Evolutionary conservation across 2,797 vertebrate genomes (phyloP).

Genomic region (Oreortyx pictus): DNA sequence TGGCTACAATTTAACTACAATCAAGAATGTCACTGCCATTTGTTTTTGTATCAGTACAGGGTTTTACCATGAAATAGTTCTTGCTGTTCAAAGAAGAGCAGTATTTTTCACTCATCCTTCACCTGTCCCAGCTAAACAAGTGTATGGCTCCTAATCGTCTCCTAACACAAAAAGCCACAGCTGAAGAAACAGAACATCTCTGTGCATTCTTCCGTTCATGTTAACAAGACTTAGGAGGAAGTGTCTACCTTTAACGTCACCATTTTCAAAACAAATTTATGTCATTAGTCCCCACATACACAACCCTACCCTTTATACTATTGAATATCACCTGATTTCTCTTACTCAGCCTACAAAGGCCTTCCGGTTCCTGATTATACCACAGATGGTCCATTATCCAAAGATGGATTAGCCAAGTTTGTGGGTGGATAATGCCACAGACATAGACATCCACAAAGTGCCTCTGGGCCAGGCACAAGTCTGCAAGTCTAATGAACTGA

Average conservation of each 20-base stretch:
- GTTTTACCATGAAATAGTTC: neutral
- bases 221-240: neutral
- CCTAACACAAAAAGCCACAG: neutral
- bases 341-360: neutral
- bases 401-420: neutral
- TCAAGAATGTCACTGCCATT: neutral
- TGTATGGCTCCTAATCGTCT: neutral
- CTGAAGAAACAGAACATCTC: neutral
- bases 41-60: neutral
- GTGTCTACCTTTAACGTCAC: neutral
- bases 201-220: neutral
- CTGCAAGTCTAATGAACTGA: neutral
- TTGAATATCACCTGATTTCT: neutral
- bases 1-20: neutral
- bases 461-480: neutral
- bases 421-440: neutral
- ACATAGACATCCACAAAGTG: neutral
- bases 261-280: neutral
- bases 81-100: neutral
- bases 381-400: neutral
- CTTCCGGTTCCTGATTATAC: neutral
- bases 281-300: neutral
- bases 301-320: neutral
- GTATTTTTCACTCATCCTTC: neutral
- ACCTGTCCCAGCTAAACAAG: neutral